A percentile compares a stretch with the other conserved stretches of the same genome.
These are phyloP conservation scores for Spisula solida DNA, from an alignment of 2,888 invertebrate genomes.

Conservation along the genomic window DNA sequence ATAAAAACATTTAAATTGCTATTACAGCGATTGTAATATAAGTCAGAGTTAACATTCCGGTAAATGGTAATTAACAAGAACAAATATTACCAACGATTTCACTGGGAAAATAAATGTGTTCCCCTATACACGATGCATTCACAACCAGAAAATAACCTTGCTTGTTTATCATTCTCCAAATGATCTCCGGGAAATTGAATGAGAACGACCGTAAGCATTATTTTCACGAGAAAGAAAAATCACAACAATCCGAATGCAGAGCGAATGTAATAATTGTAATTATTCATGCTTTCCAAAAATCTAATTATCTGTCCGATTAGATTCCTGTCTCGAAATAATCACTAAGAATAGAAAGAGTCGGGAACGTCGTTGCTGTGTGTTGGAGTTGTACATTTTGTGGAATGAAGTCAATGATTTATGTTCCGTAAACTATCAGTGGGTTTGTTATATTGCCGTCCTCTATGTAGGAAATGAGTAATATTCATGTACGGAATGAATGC, in stretches of 20 bases:
- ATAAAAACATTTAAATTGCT: no score
- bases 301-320: not conserved
- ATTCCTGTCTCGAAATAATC: not conserved
- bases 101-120: no score
- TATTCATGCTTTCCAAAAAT: conserved; percentile 2
- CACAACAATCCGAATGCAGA: not conserved
- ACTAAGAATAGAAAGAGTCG: not conserved
- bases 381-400: not conserved
- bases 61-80: no score
- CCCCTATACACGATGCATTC: no score
- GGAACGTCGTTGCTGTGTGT: not conserved
- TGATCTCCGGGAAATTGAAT: not conserved
- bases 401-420: not conserved
- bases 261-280: not conserved
- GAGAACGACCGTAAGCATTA: not conserved
- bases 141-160: not conserved
- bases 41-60: no score
- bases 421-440: not conserved
- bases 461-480: not conserved
- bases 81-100: no score
- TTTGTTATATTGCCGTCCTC: not conserved
- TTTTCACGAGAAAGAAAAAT: not conserved
- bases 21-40: no score
- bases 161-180: not conserved
- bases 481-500: no score